These are phyloP conservation scores for Pachyseris speciosa DNA, from an alignment of 64 coral and sea anemone species.

Conservation along the genomic window DNA sequence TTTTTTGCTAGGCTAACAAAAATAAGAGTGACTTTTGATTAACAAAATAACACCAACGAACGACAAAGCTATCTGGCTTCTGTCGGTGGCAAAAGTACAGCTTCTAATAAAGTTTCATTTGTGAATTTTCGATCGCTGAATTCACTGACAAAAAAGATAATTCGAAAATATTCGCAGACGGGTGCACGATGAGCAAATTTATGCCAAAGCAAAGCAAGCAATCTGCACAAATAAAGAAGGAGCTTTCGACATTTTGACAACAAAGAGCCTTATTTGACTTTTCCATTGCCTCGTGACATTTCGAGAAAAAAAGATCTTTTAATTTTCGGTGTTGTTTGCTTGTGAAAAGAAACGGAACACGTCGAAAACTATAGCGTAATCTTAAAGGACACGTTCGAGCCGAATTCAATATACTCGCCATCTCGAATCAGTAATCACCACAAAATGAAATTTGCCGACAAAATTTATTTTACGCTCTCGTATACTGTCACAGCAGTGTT, in stretches of 20 bases:
- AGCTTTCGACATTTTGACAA: neutral
- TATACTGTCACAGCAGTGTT: conserved; percentile 38
- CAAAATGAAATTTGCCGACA: conserved; percentile 40
- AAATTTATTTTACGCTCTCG: conserved; percentile 17
- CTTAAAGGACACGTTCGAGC: no score
- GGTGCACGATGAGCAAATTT: neutral
- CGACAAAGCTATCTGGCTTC: conserved; percentile 23
- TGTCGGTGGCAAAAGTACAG: conserved; percentile 49
- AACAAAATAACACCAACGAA: conserved; percentile 40
- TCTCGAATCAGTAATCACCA: neutral
- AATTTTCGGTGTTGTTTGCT: conserved; percentile 7
- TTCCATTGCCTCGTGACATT: conserved; percentile 45
- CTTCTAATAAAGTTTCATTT: conserved; percentile 10
- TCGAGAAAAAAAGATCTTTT: conserved; percentile 11
- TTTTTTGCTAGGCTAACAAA: conserved; percentile 27
- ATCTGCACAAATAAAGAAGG: conserved; percentile 1
- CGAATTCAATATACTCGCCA: neutral
- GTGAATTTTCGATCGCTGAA: neutral
- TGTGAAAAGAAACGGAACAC: conserved; percentile 9
- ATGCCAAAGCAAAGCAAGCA: neutral
- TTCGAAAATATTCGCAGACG: conserved; percentile 5
- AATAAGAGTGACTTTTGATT: conserved; percentile 53
- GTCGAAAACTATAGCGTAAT: neutral
- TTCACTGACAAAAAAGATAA: neutral
- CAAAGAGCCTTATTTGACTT: conserved; percentile 31